Evolutionary conservation across 2,113 vertebrate genomes (phyloP), one percentile per base, ranked within the genome.

Genomic region (Cercopithecus mona): DNA sequence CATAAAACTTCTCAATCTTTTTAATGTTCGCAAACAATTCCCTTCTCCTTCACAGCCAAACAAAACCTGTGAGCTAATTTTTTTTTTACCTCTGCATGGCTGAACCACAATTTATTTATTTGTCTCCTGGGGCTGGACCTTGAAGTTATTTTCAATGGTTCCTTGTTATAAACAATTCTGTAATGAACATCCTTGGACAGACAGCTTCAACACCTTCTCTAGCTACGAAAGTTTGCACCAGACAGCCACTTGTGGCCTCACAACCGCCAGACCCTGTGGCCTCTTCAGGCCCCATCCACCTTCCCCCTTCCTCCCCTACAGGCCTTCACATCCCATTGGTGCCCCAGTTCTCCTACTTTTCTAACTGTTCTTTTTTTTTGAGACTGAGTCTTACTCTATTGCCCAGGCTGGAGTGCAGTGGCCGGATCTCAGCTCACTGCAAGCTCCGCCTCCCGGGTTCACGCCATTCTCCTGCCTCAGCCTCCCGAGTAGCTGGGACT

Each of bases 21-120:
- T 88, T 32, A 52, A 94, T 50, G n/a, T 48, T 70, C 43, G 50
- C 25, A 96, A 76, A 52, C 52, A 57, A 61, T 52, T 25, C 48
- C 22, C 59, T n/a, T 95, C 35, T 91, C n/a, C 73, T 92, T 95
- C 61, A 95, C 94, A 66, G 8, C 20, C 48, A 81, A 25, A 81
- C 43, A 57, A 78, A 86, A 59, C 10, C 13, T 83, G 23, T 64
- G 66, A 79, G 43, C 25, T 83, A 27, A 5, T 27, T 11, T 13
- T 64, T 20, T 70, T 97, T 92, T 68, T 7, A 30, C 57, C 48
- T 68, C 22, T 48, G 14, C 35, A 0, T 50, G 40, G 23, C 48
- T 92, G 35, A 84, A 70, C 17, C 43, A 20, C n/a, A 40, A 81
- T 79, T 78, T 45, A 50, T 55, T 82, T 90, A 45, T 76, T 75